Evolutionary conservation across 2,888 invertebrate species (phyloP).

Genomic region (Falcaria lacertinaria): DNA sequence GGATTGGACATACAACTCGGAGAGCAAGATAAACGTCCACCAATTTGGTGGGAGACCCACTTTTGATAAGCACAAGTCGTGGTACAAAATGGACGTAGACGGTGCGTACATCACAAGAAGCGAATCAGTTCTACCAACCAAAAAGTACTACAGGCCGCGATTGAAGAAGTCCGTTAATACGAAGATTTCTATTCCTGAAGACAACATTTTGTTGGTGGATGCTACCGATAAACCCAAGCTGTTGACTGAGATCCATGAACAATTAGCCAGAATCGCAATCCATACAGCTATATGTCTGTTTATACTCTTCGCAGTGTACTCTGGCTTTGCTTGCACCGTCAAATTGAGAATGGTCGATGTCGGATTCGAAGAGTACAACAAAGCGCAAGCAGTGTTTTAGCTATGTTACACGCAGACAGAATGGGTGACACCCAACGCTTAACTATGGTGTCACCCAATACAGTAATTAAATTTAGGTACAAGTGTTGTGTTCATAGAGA

Average conservation of each 20-base stretch:
- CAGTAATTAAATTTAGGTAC: no score
- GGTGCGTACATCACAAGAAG: conserved; percentile 31
- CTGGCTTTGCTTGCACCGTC: neutral
- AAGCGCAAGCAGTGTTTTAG: neutral
- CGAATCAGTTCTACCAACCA: conserved; percentile 1
- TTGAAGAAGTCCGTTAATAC: neutral
- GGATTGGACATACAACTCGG: neutral
- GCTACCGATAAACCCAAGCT: neutral
- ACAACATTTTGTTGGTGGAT: no score
- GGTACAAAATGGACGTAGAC: conserved; percentile 42
- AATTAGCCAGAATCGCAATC: neutral
- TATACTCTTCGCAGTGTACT: neutral
- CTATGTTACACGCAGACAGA: neutral
- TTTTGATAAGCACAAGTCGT: conserved; percentile 40
- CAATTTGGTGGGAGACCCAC: neutral
- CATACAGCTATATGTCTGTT: neutral
- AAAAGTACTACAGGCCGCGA: conserved; percentile 3
- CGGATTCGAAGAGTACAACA: neutral
- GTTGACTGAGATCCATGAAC: neutral
- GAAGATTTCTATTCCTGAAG: neutral
- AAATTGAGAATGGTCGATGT: neutral
- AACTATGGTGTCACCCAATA: no score
- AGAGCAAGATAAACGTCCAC: neutral
- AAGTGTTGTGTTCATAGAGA: no score
- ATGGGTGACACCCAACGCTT: no score